Percentiles rank a stretch among this genome's conserved stretches.
These are phyloP conservation scores for Lasioglossum pauxillum DNA, from an alignment of 2,888 invertebrate species.

Conservation along the genomic window DNA sequence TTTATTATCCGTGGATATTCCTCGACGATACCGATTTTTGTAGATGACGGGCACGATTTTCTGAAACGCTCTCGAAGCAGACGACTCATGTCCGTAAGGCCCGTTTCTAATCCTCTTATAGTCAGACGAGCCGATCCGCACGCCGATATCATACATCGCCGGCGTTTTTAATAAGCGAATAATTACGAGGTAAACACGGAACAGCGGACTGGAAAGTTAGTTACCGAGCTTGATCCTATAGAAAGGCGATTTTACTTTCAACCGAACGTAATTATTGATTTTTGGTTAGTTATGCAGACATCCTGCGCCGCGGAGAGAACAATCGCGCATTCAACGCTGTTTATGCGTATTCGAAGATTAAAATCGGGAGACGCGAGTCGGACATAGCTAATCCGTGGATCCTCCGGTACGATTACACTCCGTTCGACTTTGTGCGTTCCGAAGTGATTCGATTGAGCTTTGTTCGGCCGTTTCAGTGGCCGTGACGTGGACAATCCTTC, in stretches of 20 bases:
- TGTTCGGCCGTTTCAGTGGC: neutral
- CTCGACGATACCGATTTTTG: neutral
- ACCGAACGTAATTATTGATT: conserved; percentile 51
- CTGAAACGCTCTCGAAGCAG: conserved; percentile 30
- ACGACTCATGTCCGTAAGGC: conserved; percentile 19
- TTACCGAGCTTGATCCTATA: conserved; percentile 72
- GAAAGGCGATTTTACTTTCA: conserved; percentile 74
- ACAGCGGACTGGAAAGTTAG: conserved; percentile 80
- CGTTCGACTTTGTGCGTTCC: neutral
- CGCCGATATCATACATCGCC: conserved; percentile 25
- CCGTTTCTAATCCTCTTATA: conserved; percentile 48
- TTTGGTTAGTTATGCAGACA: conserved; percentile 15
- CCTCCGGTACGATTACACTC: neutral
- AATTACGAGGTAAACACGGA: conserved; percentile 67
- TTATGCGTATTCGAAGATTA: neutral
- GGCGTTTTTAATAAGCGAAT: conserved; percentile 45
- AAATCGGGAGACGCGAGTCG: neutral
- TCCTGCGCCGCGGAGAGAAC: neutral
- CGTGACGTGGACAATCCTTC: neutral
- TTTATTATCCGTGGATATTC: neutral
- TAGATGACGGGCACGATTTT: neutral
- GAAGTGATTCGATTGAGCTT: neutral
- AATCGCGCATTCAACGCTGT: conserved; percentile 23
- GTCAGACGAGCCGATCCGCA: conserved; percentile 17
- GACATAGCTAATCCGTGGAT: neutral